Evolutionary conservation across 2,888 invertebrate species (phyloP), one percentile per base, ranked within the genome.

Genomic region (Pheosia tremula): DNA sequence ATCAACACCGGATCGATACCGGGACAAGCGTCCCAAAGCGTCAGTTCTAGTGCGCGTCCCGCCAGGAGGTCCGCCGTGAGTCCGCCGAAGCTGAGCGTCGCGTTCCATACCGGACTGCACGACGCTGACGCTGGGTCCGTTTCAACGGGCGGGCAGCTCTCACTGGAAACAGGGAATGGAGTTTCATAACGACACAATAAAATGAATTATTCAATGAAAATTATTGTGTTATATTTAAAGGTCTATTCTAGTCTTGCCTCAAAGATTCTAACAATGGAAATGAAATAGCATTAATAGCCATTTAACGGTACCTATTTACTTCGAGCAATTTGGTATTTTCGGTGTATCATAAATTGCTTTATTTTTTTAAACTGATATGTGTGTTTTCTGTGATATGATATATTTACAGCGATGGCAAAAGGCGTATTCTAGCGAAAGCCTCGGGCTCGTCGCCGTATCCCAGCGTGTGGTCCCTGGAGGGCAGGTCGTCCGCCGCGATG

Each of bases 91-190:
- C 96, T 97, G 43, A 98, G 94, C 36, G 98, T 98, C 24, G 98
- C 97, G 86, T 98, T 98, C 98, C 98, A 98, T 60, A 98, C 97
- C 2, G 98, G 98, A 85, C 97, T 97, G 83, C 96, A 97, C 0
- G 97, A 97, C 11, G 97, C 97, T 61, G 97, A 97, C 1, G 98
- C 97, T 13, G 98, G 96, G 83, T 97, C 97, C 1, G 98, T 98
- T 87, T 97, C 97, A 67, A 97, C 94, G 5, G 96, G 96, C 62
- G 95, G 96, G 71, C 96, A 96, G 82, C 96, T 97, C 59, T 96
- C 96, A 62, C 97, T 97, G 13, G 38, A 4, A 38, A 56, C 5
- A 47, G 11, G 59, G 36, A 37, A 43, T 37, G 13, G 9, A 41
- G 57, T 45, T 57, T 4, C 36, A 55, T 13, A 38, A 24, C 41